Conservation (phyloP, 92 coral and sea anemone genomes). For the Parazoanthus atlanticus region DNA sequence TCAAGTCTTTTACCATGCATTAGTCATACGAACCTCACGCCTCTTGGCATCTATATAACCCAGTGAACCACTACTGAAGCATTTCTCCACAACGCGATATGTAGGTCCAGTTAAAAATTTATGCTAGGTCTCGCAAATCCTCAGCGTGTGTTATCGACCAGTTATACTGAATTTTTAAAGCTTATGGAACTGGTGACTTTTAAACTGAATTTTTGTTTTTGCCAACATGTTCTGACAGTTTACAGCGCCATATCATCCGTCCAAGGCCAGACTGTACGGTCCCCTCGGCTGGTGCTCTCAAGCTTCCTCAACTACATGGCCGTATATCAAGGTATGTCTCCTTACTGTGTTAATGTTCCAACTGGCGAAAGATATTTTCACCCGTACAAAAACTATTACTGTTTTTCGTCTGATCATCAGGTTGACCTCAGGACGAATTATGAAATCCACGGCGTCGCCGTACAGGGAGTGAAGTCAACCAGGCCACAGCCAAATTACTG, state of each 20-base stretch:
- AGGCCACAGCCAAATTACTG: background rate
- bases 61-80: too few relatives aligned
- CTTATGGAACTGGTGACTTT: background rate
- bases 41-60: too few relatives aligned
- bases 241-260: conserved; percentile 23
- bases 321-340: conserved; percentile 6
- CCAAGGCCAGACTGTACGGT: conserved; percentile 39
- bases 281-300: conserved; percentile 18
- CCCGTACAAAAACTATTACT: background rate
- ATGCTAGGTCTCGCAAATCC: too few relatives aligned
- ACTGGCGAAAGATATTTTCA: background rate
- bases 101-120: too few relatives aligned
- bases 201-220: background rate
- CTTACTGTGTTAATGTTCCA: background rate
- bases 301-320: background rate
- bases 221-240: background rate
- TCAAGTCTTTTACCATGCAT: too few relatives aligned
- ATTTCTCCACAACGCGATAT: too few relatives aligned
- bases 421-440: conserved; percentile 30
- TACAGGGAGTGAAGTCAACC: conserved; percentile 13
- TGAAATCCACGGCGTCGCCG: background rate
- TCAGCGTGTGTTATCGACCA: too few relatives aligned
- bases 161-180: too few relatives aligned
- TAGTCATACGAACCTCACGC: too few relatives aligned
- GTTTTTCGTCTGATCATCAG: background rate